phyloP scores from a whole-genome alignment of 2,797 vertebrate species.

The Ambastaia sidthimunki region DNA sequence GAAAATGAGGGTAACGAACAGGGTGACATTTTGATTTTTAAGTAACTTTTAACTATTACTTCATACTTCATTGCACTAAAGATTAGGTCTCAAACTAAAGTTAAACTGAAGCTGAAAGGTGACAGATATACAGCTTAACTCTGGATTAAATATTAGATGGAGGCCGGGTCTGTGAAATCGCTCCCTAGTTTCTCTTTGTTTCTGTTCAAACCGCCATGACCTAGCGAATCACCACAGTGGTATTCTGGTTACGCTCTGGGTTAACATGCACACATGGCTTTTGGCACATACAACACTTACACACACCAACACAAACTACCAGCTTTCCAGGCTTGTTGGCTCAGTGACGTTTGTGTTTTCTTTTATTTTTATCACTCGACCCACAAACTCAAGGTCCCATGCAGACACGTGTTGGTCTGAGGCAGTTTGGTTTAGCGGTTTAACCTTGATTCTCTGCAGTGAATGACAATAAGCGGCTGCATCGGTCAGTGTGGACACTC shows the following conservation, averaged over 20 bases:
- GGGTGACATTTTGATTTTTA: too few relatives aligned
- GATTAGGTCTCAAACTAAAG: neutral
- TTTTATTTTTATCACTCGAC: neutral
- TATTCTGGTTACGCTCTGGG: slow-evolving; percentile 84
- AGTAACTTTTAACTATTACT: too few relatives aligned
- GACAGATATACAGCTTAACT: neutral
- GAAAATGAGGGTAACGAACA: too few relatives aligned
- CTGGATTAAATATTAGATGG: neutral
- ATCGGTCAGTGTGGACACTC: slow-evolving; percentile 49
- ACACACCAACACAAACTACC: slow-evolving; percentile 19
- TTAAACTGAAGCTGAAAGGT: neutral
- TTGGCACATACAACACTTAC: slow-evolving; percentile 28
- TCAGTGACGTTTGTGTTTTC: neutral
- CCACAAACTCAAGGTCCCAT: neutral
- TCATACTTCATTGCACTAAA: neutral
- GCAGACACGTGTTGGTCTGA: neutral
- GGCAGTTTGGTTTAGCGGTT: slow-evolving; percentile 16
- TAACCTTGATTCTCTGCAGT: slow-evolving; percentile 19
- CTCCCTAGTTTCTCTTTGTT: slow-evolving; percentile 70
- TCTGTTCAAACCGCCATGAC: slow-evolving; percentile 82
- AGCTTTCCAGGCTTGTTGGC: neutral
- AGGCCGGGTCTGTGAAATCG: slow-evolving; percentile 41
- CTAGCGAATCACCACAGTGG: slow-evolving; percentile 82
- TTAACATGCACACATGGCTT: slow-evolving; percentile 65
- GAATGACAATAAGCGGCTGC: slow-evolving; percentile 10